Percentiles rank a stretch among this genome's conserved stretches.
These are phyloP conservation scores for Thecocarcelia acutangulata DNA, from an alignment of 2,888 invertebrate species.

Conservation along the genomic window DNA sequence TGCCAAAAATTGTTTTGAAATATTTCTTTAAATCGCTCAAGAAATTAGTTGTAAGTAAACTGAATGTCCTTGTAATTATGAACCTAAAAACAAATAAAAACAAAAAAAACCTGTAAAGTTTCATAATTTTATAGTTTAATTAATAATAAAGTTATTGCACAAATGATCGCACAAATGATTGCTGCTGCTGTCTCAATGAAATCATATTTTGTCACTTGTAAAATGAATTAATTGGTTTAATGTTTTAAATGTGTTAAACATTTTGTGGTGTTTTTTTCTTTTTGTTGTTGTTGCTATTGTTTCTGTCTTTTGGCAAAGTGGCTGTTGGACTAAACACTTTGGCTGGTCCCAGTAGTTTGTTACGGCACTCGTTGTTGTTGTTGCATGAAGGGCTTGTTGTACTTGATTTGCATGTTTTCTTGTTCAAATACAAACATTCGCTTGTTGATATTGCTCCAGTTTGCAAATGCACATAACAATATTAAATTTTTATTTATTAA, in stretches of 20 bases:
- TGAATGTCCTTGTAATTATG: slow-evolving; percentile 33
- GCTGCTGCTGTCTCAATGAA: neutral
- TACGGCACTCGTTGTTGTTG: no score
- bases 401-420: slow-evolving; percentile 31
- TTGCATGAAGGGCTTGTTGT: neutral
- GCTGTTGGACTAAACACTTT: no score
- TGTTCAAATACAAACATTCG: neutral
- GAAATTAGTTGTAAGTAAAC: neutral
- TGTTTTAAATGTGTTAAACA: slow-evolving; percentile 17
- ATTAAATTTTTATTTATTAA: neutral
- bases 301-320: no score
- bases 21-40: slow-evolving; percentile 37
- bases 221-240: slow-evolving; percentile 44
- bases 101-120: no score
- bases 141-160: slow-evolving; percentile 17
- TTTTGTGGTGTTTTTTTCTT: slow-evolving; percentile 15
- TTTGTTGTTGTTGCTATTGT: no score
- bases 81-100: neutral
- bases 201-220: slow-evolving; percentile 44
- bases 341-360: no score
- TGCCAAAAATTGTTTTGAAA: slow-evolving; percentile 47
- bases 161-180: neutral
- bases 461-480: neutral
- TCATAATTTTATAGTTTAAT: neutral
- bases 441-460: neutral